Base-by-base conservation (phyloP, 2,797 vertebrate genomes). In the Brachyrhaphis roseni region DNA sequence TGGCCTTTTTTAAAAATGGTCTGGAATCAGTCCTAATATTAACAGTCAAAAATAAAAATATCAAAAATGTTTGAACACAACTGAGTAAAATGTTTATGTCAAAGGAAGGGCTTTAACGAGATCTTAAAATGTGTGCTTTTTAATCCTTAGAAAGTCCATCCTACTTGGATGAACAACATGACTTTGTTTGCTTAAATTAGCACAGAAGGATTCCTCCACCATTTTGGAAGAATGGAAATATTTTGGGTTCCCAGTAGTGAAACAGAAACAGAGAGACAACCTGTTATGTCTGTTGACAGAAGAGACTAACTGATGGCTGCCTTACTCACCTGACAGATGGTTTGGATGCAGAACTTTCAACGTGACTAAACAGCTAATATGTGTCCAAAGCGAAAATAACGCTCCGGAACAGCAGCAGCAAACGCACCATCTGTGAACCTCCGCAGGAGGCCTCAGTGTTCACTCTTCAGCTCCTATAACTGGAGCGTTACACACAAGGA, bases 241-340 rank as follows among this genome's bases (percentile, higher is more conserved):
- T 45, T 43, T 41, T 71, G 13, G 23, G 39, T 13, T 70, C 26
- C 23, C 66, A n/a, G 26, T 13, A 62, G 31, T 31, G n/a, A 59
- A 59, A 62, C 57, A 34, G 4, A 34, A 55, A 55, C 53, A 4
- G 53, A 8, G 23, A 55, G 10, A 16, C 57, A 36, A 23, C 62
- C 64, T 68, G 20, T 23, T 41, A 26, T 26, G 39, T 12, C 66
- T 70, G 36, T 28, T 66, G 18, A 66, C 62, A 23, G 36, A 23
- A 23, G 36, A 66, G 34, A 66, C 18, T 23, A 26, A 64, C 8
- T 20, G 16, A 39, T 68, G 5, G 41, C 66, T 41, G 66, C 26
- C 39, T n/a, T 6, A 70, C 39, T 43, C 34, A 70, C 39, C 66
- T 70, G 66, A 70, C 66, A 70, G 66, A 70, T 41, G 66, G 39